Base-by-base conservation (phyloP, 2,113 vertebrate genomes). In the Melospiza georgiana region DNA sequence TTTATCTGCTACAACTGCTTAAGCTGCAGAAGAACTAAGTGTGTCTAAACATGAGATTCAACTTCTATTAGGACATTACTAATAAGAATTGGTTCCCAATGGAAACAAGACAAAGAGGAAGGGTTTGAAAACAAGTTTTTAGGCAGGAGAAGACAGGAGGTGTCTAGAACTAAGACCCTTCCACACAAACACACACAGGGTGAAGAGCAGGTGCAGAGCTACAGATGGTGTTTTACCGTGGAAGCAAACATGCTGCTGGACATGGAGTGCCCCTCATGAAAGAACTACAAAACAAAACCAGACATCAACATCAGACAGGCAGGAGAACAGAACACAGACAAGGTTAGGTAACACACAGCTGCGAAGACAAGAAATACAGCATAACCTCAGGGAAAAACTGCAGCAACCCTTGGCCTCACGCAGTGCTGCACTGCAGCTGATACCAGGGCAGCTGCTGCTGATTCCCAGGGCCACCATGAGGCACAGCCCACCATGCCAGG, bases 271-370 rank as follows among this genome's bases (percentile, higher is more conserved):
- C 98, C 96, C 91, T 98, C 98, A 92, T 96, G 98, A 98, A 98
- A 97, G 97, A 99, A 98, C 99, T 99, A 99, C 59, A 96, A 98
- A 97, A 97, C 93, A 98, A 96, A 97, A 97, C 55, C 96, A 95
- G 89, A 97, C 93, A 97, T 84, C 84, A 91, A 57, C 8, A 31
- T 2, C 35, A 87, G 84, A 1, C 63, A 80, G 81, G 20, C 73
- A 58, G 5, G 23, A 74, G 39, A 78, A 84, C 39, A 80, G 58
- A n/a, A 83, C 2, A 8, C 46, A 90, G 62, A 83, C 31, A 75
- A 76, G 48, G 28, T 52, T 19, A 90, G 39, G n/a, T 37, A 89
- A 78, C 43, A 22, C 11, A 12, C 4, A 18, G 1, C 1, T 35
- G 15, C 24, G 61, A 78, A 63, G 79, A 69, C 23, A 67, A 89